These are phyloP conservation scores for Physella acuta DNA, from an alignment of 1,140 invertebrate genomes.

Conservation along the genomic window DNA sequence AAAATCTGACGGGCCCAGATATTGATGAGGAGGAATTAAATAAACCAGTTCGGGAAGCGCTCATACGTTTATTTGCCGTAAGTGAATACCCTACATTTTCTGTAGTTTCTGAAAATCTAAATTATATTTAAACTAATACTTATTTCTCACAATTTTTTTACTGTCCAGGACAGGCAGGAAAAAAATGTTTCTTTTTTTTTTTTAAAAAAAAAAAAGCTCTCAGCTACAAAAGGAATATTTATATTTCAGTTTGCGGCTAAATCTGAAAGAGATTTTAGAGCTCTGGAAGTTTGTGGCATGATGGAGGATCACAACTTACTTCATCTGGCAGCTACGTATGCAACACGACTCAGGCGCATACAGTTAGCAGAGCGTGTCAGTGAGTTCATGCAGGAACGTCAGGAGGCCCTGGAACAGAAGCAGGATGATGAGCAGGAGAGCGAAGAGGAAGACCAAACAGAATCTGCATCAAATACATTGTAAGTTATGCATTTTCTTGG, in stretches of 20 bases:
- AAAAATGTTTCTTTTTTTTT: too few relatives aligned
- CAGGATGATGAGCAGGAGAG: too few relatives aligned
- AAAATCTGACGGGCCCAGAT: conserved; percentile 46
- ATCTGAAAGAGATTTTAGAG: conserved; percentile 80
- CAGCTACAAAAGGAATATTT: too few relatives aligned
- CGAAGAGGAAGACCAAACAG: too few relatives aligned
- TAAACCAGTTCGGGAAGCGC: conserved; percentile 68
- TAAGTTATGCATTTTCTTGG: too few relatives aligned
- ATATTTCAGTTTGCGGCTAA: conserved; percentile 74
- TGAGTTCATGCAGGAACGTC: conserved; percentile 47
- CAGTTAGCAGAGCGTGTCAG: conserved; percentile 72
- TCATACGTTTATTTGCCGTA: conserved; percentile 88
- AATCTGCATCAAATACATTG: too few relatives aligned
- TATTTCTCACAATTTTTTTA: too few relatives aligned
- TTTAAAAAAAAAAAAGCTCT: too few relatives aligned
- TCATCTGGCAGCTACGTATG: conserved; percentile 84
- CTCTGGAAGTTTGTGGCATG: conserved; percentile 82
- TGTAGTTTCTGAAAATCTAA: neutral
- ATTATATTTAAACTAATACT: neutral
- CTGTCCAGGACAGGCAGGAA: too few relatives aligned
- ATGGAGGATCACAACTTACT: conserved; percentile 76
- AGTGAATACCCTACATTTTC: too few relatives aligned
- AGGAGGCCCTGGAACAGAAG: conserved; percentile 49
- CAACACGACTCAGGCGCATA: conserved; percentile 72
- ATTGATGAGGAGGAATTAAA: conserved; percentile 62